phyloP scores from a whole-genome alignment of 2,888 invertebrate genomes.

The Molorchus minor region DNA sequence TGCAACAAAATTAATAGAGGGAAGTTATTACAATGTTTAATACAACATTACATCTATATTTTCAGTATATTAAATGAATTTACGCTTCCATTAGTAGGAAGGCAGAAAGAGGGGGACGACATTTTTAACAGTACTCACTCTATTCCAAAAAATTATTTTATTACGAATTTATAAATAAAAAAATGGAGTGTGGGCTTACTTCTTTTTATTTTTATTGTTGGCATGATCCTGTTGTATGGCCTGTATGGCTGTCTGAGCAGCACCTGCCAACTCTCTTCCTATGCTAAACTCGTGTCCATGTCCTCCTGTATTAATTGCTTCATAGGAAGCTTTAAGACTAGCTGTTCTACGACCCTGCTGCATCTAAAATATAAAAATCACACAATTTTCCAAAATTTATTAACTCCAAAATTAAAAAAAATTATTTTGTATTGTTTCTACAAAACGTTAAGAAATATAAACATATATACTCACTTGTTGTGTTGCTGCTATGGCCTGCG shows the following conservation, averaged over 20 bases:
- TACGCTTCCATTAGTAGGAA: no score
- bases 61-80: no score
- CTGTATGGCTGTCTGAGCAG: conserved; percentile 77
- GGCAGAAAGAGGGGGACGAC: no score
- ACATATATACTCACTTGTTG: conserved; percentile 72
- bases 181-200: conserved; percentile 57
- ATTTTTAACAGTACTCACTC: no score
- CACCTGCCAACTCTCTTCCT: conserved; percentile 75
- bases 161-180: conserved; percentile 3
- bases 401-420: background rate
- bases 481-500: conserved; percentile 95
- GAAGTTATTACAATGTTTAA: no score
- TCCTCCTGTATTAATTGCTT: conserved; percentile 78
- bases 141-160: no score
- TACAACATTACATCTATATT: no score
- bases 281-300: conserved; percentile 74
- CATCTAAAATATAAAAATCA: conserved; percentile 72
- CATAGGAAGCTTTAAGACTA: conserved; percentile 93
- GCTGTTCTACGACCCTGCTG: conserved; percentile 93
- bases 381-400: background rate
- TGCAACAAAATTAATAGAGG: no score
- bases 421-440: no score
- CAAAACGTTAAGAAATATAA: background rate
- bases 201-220: conserved; percentile 72
- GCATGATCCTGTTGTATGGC: conserved; percentile 70